Percentiles rank a stretch among this genome's conserved stretches.
phyloP scores from a whole-genome alignment of 2,888 invertebrate species.

The Cenopis cana region DNA sequence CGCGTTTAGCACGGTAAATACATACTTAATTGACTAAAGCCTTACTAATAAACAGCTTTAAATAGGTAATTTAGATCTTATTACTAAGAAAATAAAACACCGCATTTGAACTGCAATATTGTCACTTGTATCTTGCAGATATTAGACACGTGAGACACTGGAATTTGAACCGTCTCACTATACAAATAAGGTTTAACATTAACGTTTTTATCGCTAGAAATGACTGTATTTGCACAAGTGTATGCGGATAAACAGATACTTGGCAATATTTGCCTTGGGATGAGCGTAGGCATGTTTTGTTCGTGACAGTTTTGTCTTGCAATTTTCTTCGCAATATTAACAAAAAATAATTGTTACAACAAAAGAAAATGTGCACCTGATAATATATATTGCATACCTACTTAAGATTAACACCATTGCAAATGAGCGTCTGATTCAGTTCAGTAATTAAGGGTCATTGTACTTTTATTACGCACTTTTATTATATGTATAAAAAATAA shows the following conservation, averaged over 20 bases:
- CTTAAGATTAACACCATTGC: no score
- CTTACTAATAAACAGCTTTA: not conserved
- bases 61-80: not conserved
- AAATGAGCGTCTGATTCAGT: no score
- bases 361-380: not conserved
- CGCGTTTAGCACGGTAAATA: not conserved
- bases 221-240: slow-evolving; percentile 36
- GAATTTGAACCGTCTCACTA: slow-evolving; percentile 12
- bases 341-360: not conserved
- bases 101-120: not conserved
- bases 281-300: slow-evolving; percentile 35
- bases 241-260: slow-evolving; percentile 27
- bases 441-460: not conserved
- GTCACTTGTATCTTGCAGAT: slow-evolving; percentile 11
- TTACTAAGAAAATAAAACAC: not conserved
- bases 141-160: slow-evolving; percentile 1
- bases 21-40: not conserved
- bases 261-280: slow-evolving; percentile 22
- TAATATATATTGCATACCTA: not conserved
- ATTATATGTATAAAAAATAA: not conserved
- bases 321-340: slow-evolving; percentile 14
- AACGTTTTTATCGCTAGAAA: slow-evolving; percentile 9
- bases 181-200: slow-evolving; percentile 26
- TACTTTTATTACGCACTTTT: not conserved
- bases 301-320: slow-evolving; percentile 32